Evolutionary conservation across 2,888 invertebrate species (phyloP), one percentile per base, ranked within the genome.

Genomic region (Cosmia trapezina): DNA sequence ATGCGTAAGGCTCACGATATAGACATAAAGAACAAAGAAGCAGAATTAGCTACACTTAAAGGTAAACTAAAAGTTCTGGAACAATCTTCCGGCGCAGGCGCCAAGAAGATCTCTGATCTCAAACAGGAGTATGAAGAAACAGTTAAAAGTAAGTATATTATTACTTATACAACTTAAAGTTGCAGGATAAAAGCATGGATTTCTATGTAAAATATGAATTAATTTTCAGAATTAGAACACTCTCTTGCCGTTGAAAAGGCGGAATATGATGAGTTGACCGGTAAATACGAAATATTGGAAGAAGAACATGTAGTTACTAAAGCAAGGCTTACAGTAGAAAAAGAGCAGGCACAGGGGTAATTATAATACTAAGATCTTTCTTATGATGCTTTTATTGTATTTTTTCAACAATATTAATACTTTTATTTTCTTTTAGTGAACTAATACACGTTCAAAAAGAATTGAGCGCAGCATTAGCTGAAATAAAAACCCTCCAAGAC

Each of bases 241-340:
- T 97, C 97, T 47, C 89, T 98, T 54, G 96, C 96, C 33, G 96
- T 96, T 64, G 98, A 98, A 89, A 97, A 97, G 80, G 97, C 97
- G 81, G 98, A 98, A 83, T 98, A 98, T 89, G 97, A 98, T 63
- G 98, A 98, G 86, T 94, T 99, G 69, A 98, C 98, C 47, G 96
- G 97, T 28, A 98, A 98, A 92, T 98, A 98, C 93, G 98, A 98
- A 91, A 97, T 98, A 77, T 93, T 99, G 53, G 98, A 98, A 90
- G 98, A 98, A 91, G 98, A 98, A 88, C 98, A 98, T 84, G 98
- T 98, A 0, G 97, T 98, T 0, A 98, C 98, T 78, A 98, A 98
- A 93, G 98, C 98, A 11, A 97, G 98, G 90, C 94, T 98, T 6
- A 98, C 98, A 7, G 97, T 97, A 71, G 98, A 98, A 91, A 98